Evolutionary conservation across 1,140 invertebrate species (phyloP).

Genomic region (Bombus superbus): DNA sequence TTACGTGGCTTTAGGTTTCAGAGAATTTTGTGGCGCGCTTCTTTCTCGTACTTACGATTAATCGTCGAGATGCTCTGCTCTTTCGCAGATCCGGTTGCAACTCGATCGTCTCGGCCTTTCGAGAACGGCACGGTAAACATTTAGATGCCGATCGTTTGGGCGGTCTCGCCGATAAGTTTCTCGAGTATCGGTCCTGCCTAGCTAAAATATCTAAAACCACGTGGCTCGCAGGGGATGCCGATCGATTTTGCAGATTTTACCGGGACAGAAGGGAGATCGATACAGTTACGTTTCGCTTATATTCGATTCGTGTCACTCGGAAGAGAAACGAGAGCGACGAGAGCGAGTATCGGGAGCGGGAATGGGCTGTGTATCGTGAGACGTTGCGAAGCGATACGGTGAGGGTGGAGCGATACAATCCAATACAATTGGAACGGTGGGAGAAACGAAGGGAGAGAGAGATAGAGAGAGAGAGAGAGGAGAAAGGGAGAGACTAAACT

Average conservation of each 20-base stretch:
- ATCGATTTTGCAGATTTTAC: too few relatives aligned
- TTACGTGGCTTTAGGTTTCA: not conserved
- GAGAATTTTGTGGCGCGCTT: not conserved
- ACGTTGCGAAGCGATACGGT: not conserved
- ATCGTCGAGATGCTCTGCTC: not conserved
- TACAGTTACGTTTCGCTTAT: not conserved
- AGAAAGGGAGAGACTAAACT: constrained; percentile 58
- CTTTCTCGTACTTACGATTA: not conserved
- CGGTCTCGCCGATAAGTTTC: too few relatives aligned
- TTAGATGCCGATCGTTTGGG: not conserved
- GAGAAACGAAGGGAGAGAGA: not conserved
- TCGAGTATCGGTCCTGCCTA: too few relatives aligned
- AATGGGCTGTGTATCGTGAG: not conserved
- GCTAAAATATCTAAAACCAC: too few relatives aligned
- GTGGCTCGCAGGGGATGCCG: too few relatives aligned
- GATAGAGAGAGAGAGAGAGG: not conserved
- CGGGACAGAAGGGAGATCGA: too few relatives aligned
- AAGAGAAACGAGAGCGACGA: not conserved
- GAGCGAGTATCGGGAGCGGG: not conserved
- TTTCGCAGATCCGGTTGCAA: not conserved
- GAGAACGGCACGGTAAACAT: not conserved
- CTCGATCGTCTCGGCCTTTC: not conserved
- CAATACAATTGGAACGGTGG: not conserved
- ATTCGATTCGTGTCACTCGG: not conserved
- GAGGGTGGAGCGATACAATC: not conserved